Evolutionary conservation across 92 coral and sea anemone genomes (phyloP).

Genomic region (Metridium senile): DNA sequence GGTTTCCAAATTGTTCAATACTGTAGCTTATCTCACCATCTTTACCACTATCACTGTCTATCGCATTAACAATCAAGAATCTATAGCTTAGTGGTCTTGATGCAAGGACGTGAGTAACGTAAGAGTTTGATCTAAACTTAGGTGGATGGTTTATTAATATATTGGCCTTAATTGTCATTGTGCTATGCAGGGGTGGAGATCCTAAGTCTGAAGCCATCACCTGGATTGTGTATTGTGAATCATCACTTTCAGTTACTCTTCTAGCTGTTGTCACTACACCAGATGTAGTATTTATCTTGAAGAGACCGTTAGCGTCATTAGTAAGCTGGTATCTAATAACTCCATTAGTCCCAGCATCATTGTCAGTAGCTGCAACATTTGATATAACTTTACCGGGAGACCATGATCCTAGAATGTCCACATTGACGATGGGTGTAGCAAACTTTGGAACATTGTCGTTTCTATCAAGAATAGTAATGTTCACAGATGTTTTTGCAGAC

Average conservation of each 20-base stretch:
- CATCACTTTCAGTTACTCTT: slow-evolving; percentile 45
- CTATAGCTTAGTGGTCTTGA: slow-evolving; percentile 71
- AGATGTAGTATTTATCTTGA: slow-evolving; percentile 73
- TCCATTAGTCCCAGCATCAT: slow-evolving; percentile 84
- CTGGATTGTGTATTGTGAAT: slow-evolving; percentile 52
- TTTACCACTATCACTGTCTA: slow-evolving; percentile 75
- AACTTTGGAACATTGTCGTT: slow-evolving; percentile 89
- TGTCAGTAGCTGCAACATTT: slow-evolving; percentile 67
- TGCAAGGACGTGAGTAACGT: slow-evolving; percentile 60
- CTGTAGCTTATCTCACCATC: slow-evolving; percentile 67
- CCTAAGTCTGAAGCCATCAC: slow-evolving; percentile 89
- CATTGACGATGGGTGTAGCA: slow-evolving; percentile 48
- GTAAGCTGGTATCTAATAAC: slow-evolving; percentile 75
- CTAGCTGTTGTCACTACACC: slow-evolving; percentile 75
- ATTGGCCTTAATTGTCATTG: slow-evolving; percentile 63
- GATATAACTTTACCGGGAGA: slow-evolving; percentile 58
- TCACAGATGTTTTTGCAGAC: slow-evolving; percentile 70
- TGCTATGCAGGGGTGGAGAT: slow-evolving; percentile 77
- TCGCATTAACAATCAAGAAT: slow-evolving; percentile 68
- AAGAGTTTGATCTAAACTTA: slow-evolving; percentile 51
- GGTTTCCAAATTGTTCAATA: slow-evolving; percentile 63
- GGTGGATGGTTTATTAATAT: slow-evolving; percentile 79
- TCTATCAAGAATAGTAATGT: slow-evolving; percentile 73
- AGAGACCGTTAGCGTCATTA: slow-evolving; percentile 59
- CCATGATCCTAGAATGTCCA: slow-evolving; percentile 72